Evolutionary conservation across 2,797 vertebrate species (phyloP).

Genomic region (Bradypodion ventrale): DNA sequence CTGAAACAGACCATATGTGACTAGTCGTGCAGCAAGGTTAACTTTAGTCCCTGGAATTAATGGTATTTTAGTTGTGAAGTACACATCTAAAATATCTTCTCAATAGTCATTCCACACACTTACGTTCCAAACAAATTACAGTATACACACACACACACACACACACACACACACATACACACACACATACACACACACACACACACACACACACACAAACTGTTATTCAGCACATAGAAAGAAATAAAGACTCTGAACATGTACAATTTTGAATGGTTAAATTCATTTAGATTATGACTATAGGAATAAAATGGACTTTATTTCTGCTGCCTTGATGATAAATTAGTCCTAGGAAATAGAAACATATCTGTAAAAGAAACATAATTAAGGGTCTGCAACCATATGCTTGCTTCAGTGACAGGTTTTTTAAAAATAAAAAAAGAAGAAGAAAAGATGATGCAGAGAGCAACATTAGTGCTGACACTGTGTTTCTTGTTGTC

Average conservation of each 20-base stretch:
- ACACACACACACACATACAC: too few species aligned
- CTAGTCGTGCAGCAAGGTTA: neutral
- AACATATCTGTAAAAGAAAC: neutral
- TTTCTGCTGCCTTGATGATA: neutral
- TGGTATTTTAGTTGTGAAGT: neutral
- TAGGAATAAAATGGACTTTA: neutral
- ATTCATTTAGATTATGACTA: neutral
- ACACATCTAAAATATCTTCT: neutral
- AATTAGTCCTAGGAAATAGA: neutral
- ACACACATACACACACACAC: too few species aligned
- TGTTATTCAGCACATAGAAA: too few species aligned
- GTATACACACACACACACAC: neutral
- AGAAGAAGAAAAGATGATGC: neutral
- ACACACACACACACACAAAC: too few species aligned
- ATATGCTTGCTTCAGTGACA: neutral
- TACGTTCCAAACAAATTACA: neutral
- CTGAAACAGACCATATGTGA: conserved; percentile 41
- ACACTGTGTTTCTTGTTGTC: neutral
- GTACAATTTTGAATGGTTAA: too few species aligned
- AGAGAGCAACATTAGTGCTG: neutral
- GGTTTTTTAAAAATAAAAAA: neutral
- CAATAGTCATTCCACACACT: neutral
- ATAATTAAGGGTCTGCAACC: neutral
- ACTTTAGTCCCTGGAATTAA: neutral
- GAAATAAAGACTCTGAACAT: too few species aligned